Conservation (phyloP, 2,888 invertebrate species). For the Drosophila leonis region DNA sequence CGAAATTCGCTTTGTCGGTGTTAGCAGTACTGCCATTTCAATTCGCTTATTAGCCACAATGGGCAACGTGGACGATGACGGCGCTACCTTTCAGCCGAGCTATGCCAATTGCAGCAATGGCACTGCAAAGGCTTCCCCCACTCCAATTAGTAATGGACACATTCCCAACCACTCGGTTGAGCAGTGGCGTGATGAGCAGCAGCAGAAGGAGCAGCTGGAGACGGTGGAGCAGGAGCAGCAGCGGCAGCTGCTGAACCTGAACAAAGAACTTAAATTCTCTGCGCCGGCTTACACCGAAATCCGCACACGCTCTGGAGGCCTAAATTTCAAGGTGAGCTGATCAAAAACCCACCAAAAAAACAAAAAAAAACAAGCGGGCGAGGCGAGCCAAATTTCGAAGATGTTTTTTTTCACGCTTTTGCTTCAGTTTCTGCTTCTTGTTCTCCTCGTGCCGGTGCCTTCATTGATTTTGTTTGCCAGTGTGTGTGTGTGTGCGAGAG, state of each 20-base stretch:
- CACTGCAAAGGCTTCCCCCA: slow-evolving; percentile 12
- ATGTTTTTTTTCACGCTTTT: slow-evolving; percentile 25
- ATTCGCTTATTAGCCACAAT: slow-evolving; percentile 35
- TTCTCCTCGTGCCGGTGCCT: slow-evolving; percentile 53
- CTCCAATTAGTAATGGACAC: slow-evolving; percentile 56
- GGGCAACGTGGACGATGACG: slow-evolving; percentile 67
- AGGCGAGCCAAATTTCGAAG: slow-evolving; percentile 29
- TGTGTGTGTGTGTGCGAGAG: slow-evolving; percentile 18
- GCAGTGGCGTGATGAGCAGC: neutral
- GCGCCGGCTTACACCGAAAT: slow-evolving; percentile 80
- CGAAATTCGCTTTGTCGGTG: slow-evolving; percentile 14
- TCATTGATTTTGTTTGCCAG: slow-evolving; percentile 34
- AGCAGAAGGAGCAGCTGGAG: neutral
- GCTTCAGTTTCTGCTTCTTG: slow-evolving; percentile 31
- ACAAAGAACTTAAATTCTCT: slow-evolving; percentile 69
- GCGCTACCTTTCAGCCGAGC: slow-evolving; percentile 42
- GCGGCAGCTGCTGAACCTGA: slow-evolving; percentile 43
- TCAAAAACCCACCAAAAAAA: slow-evolving; percentile 4
- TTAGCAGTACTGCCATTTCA: slow-evolving; percentile 20
- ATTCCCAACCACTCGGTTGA: slow-evolving; percentile 34
- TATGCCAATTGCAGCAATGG: slow-evolving; percentile 38
- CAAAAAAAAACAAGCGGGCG: slow-evolving; percentile 3
- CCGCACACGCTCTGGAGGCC: slow-evolving; percentile 70
- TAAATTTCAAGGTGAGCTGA: slow-evolving; percentile 74
- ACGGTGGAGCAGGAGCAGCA: slow-evolving; percentile 9